phyloP scores from a whole-genome alignment of 2,888 invertebrate genomes.

The Zhuqinia jingwanae region DNA sequence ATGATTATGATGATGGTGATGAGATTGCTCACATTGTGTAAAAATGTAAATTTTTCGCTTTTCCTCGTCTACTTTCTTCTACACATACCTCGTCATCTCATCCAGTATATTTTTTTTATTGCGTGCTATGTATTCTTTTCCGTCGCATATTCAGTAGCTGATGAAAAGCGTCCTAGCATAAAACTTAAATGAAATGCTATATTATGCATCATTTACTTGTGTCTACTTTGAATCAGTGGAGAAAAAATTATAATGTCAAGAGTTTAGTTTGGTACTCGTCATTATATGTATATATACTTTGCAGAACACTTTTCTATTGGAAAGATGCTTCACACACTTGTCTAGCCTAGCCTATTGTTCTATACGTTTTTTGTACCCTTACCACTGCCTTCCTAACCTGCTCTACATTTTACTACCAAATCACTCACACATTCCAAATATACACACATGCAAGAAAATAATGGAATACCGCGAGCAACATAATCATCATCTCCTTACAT shows the following conservation, averaged over 20 bases:
- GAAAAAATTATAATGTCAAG: no score
- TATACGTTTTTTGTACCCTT: neutral
- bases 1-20: neutral
- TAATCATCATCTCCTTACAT: neutral
- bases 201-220: slow-evolving; percentile 62
- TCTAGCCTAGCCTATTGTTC: no score
- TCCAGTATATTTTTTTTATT: slow-evolving; percentile 8
- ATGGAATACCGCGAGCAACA: neutral
- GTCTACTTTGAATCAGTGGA: no score
- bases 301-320: no score
- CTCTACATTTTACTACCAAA: neutral
- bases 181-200: slow-evolving; percentile 60
- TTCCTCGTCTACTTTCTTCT: slow-evolving; percentile 2
- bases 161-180: slow-evolving; percentile 41
- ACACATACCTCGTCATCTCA: neutral
- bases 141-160: slow-evolving; percentile 11
- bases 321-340: no score
- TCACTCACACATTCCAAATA: neutral
- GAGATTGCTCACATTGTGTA: slow-evolving; percentile 39
- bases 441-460: neutral
- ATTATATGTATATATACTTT: no score
- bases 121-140: neutral
- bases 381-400: slow-evolving; percentile 23
- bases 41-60: slow-evolving; percentile 50
- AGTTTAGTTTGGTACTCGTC: no score